phyloP scores from a whole-genome alignment of 92 coral and sea anemone species.

The Muricea muricata region DNA sequence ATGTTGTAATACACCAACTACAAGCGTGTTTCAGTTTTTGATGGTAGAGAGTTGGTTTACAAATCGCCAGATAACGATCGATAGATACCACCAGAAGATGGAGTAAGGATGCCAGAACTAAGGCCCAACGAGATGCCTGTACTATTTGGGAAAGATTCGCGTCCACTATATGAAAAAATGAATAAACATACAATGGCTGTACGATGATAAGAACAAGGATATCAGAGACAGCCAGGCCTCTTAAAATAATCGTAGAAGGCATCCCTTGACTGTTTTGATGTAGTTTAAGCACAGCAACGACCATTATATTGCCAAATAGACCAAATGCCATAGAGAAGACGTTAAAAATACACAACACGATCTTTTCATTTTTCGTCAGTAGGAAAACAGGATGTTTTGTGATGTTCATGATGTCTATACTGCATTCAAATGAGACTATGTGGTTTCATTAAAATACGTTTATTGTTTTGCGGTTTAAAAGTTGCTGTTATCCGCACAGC shows the following conservation, averaged over 20 bases:
- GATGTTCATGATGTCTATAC: constrained; percentile 13
- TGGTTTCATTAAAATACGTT: neutral
- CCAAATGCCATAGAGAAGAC: constrained; percentile 23
- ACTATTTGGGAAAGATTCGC: neutral
- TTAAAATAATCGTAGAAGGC: constrained; percentile 29
- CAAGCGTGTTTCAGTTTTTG: constrained; percentile 6
- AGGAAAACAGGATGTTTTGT: neutral
- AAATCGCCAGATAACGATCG: constrained; percentile 42
- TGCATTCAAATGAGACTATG: neutral
- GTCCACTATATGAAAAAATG: constrained; percentile 17
- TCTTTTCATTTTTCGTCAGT: constrained; percentile 22
- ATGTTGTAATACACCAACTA: constrained; percentile 2
- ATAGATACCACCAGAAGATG: constrained; percentile 31
- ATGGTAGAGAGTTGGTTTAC: constrained; percentile 27
- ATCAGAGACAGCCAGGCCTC: constrained; percentile 37
- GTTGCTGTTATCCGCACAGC: neutral
- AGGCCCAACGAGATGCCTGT: constrained; percentile 36
- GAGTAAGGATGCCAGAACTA: constrained; percentile 16
- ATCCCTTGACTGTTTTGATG: neutral
- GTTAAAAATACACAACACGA: constrained; percentile 21
- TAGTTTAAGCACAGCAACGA: neutral
- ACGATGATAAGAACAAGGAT: constrained; percentile 19
- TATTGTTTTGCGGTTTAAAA: neutral
- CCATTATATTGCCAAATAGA: constrained; percentile 34
- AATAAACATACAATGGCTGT: constrained; percentile 37